These are phyloP conservation scores for Lepidurus couesii DNA, from an alignment of 1,140 invertebrate genomes.

Conservation along the genomic window DNA sequence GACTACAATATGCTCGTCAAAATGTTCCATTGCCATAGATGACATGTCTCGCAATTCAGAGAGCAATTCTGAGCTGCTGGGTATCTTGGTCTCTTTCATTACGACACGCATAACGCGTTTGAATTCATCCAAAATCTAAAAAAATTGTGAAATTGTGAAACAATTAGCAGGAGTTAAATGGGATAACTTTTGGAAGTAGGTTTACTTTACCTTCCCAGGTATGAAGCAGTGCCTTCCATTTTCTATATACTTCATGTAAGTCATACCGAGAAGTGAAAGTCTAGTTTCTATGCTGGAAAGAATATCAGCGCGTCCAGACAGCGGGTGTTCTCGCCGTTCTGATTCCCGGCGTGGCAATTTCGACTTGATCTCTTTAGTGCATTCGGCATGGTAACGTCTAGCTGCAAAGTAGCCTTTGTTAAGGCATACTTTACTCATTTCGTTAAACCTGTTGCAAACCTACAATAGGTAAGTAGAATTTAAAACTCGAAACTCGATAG, in stretches of 20 bases:
- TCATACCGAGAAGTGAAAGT: conserved; percentile 86
- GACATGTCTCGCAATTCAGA: conserved; percentile 85
- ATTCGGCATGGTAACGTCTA: conserved; percentile 66
- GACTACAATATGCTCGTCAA: conserved; percentile 79
- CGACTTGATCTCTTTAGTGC: conserved; percentile 69
- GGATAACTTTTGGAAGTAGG: background rate
- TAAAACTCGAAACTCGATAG: conserved; percentile 32
- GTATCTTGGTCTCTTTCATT: conserved; percentile 58
- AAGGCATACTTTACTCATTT: conserved; percentile 63
- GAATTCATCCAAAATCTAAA: conserved; percentile 82
- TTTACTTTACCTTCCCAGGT: conserved; percentile 68
- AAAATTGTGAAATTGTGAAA: conserved; percentile 31
- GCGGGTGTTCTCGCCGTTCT: conserved; percentile 72
- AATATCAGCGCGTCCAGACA: conserved; percentile 80
- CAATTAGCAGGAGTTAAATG: background rate
- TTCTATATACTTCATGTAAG: conserved; percentile 80
- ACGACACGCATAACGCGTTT: conserved; percentile 64
- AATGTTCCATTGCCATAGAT: conserved; percentile 94
- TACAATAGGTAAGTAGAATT: conserved; percentile 44
- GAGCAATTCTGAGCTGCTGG: conserved; percentile 69
- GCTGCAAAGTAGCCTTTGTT: conserved; percentile 75
- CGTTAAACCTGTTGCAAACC: conserved; percentile 76
- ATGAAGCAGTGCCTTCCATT: conserved; percentile 81
- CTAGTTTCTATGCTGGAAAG: conserved; percentile 72
- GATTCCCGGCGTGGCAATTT: conserved; percentile 81